Percentiles rank a stretch among this genome's conserved stretches.
These are phyloP conservation scores for Chaetops frenatus DNA, from an alignment of 2,113 vertebrate species.

Conservation along the genomic window DNA sequence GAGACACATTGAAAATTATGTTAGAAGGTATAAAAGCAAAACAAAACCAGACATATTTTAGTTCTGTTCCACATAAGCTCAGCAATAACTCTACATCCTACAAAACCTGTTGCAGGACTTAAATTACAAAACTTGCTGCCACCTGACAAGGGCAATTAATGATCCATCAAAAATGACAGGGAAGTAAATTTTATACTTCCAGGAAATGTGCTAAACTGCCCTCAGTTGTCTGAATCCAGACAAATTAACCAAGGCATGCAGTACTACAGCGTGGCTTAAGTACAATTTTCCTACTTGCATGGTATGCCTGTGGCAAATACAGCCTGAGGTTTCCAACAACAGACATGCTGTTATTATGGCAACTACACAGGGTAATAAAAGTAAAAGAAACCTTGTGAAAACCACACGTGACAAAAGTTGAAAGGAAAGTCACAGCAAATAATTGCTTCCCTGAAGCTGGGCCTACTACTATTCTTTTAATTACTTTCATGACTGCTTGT, in stretches of 20 bases:
- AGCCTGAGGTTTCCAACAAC: conserved; percentile 53
- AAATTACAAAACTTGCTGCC: not conserved
- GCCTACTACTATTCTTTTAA: not conserved
- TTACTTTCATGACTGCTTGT: not conserved
- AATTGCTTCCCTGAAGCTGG: not conserved
- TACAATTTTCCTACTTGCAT: conserved; percentile 37
- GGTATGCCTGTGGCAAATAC: conserved; percentile 13
- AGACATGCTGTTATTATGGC: conserved; percentile 48
- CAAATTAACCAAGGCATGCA: not conserved
- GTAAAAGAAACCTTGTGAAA: conserved; percentile 54
- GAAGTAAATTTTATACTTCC: conserved; percentile 4
- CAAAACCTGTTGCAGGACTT: conserved; percentile 9
- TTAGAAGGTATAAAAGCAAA: not conserved
- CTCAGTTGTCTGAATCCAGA: conserved; percentile 1
- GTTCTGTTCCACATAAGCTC: not conserved
- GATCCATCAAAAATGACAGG: not conserved
- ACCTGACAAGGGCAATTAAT: conserved; percentile 6
- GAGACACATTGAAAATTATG: not conserved
- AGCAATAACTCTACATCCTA: not conserved
- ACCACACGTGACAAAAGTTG: conserved; percentile 5
- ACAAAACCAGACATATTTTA: not conserved
- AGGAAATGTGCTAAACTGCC: conserved; percentile 7
- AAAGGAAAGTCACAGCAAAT: not conserved
- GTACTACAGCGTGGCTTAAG: not conserved
- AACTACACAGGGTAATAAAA: conserved; percentile 32